Evolutionary conservation across 2,113 vertebrate species (phyloP), one percentile per base, ranked within the genome.

Genomic region (Entosphenus tridentatus): DNA sequence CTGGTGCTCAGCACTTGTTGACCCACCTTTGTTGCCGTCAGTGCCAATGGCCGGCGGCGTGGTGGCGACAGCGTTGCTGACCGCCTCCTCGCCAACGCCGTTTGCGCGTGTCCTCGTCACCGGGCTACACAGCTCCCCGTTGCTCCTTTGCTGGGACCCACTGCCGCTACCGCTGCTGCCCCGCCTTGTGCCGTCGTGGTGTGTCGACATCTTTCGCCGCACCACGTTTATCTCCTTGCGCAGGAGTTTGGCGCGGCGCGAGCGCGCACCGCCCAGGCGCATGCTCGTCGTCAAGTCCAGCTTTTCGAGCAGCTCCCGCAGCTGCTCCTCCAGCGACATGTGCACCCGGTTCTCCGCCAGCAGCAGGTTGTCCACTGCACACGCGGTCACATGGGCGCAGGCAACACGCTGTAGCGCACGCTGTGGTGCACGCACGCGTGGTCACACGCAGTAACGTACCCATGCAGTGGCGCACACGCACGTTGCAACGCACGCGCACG

Each of bases 221-320:
- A 97, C 80, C 0, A 88, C 82, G 0, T 89, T 90, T 81, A 97
- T 88, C 78, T 97, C 93, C 72, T 96, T 96, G 71, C 87, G 84
- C 77, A 98, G 86, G 76, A 93, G 89, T 79, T 98, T 98, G 76
- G 87, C 89, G 10, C 87, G 80, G 3, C 89, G 85, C 1, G 87
- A 91, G 69, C 87, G 87, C 13, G 88, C 87, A 9, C 89, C 87
- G 72, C 86, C 96, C 79, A 93, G 92, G 76, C 91, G 95, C 69
- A 87, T 84, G 1, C 86, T 78, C 0, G 81, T 88, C 74, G 88
- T 87, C 73, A 90, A 88, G 0, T 92, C 85, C 1, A 93, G 83
- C 11, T 82, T 82, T 13, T 80, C 82, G 71, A 92, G 80, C 77
- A 97, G 78, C 79, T 89, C 76, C 73, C 83, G 87, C 56, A 98